Evolutionary conservation across 2,797 vertebrate genomes (phyloP).

Genomic region (Amphiprion clarkii): DNA sequence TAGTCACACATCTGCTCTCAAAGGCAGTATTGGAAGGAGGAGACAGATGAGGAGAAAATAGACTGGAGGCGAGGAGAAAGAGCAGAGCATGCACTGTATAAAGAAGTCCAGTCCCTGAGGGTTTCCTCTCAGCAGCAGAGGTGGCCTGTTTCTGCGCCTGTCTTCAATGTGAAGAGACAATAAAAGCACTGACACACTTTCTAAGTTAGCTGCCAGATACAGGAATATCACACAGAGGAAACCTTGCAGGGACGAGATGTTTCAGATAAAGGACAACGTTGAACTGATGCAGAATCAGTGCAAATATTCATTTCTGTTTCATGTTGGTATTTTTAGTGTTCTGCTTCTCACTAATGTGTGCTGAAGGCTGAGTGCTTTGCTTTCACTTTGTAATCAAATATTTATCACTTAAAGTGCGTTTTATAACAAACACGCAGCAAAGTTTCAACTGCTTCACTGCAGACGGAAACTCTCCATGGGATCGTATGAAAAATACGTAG

Average conservation of each 20-base stretch:
- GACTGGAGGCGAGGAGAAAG: conserved; percentile 23
- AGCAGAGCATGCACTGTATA: conserved; percentile 20
- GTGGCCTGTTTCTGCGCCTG: conserved; percentile 69
- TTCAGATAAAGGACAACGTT: neutral
- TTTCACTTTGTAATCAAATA: conserved; percentile 69
- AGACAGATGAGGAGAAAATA: conserved; percentile 17
- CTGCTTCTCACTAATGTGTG: conserved; percentile 5
- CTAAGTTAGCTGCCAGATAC: conserved; percentile 47
- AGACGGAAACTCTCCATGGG: neutral
- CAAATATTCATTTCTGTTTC: neutral
- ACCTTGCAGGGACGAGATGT: neutral
- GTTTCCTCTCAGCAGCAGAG: conserved; percentile 63
- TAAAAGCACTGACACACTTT: conserved; percentile 79
- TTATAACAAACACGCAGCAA: conserved; percentile 27
- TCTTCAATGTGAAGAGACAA: conserved; percentile 63
- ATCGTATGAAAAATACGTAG: neutral
- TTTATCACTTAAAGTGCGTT: conserved; percentile 63
- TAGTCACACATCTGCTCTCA: conserved; percentile 23
- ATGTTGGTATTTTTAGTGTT: conserved; percentile 14
- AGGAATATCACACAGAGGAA: neutral
- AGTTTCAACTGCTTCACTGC: neutral
- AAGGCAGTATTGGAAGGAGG: neutral
- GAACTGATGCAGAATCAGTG: neutral
- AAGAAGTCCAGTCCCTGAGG: conserved; percentile 56
- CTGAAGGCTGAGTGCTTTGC: conserved; percentile 39